Conservation (phyloP, 2,797 vertebrate species). For the Syndactyla subalaris region DNA sequence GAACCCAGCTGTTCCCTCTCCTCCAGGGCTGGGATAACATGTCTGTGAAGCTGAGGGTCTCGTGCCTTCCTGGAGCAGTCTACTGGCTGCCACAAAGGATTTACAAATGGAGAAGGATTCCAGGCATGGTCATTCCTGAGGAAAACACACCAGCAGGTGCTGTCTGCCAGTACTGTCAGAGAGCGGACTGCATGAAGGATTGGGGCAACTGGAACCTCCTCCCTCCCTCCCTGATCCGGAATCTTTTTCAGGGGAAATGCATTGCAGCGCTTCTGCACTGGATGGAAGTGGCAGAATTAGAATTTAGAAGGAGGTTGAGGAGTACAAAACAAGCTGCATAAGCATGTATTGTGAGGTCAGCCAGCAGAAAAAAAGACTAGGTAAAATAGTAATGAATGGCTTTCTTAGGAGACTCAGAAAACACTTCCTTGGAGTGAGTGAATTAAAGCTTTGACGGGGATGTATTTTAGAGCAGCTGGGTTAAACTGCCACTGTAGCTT, state of each 20-base stretch:
- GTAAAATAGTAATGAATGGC: neutral
- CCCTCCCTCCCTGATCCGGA: neutral
- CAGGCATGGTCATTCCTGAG: neutral
- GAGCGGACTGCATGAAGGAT: neutral
- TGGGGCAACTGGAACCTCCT: neutral
- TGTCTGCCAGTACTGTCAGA: neutral
- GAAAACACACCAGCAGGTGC: neutral
- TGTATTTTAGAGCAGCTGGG: neutral
- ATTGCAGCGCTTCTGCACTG: neutral
- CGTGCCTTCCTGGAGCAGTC: neutral
- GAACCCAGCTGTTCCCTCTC: neutral
- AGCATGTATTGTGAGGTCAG: neutral
- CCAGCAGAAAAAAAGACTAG: neutral
- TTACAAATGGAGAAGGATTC: accelerated
- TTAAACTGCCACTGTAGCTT: neutral
- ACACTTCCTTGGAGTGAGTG: neutral
- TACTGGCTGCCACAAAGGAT: neutral
- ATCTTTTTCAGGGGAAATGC: neutral
- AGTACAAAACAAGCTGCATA: neutral
- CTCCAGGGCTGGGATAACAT: neutral
- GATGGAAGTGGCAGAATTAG: neutral
- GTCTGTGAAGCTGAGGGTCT: accelerated
- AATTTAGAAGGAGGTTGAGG: neutral
- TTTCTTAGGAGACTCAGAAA: neutral
- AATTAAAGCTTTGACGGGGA: neutral